Conservation (phyloP, 2,888 invertebrate genomes). For the Busseola fusca region DNA sequence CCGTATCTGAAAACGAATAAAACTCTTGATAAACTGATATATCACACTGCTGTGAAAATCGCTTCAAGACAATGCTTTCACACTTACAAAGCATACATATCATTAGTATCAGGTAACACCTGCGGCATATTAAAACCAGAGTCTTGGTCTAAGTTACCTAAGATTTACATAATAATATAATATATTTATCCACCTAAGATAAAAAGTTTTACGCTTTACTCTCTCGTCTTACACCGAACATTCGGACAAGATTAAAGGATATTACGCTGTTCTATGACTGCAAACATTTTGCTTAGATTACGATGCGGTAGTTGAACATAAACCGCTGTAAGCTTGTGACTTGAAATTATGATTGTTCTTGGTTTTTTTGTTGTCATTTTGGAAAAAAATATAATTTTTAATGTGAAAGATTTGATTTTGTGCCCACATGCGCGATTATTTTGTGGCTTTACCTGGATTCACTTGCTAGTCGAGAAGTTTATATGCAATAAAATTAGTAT, state of each 20-base stretch:
- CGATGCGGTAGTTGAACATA: constrained; percentile 10
- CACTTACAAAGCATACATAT: neutral
- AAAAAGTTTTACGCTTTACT: constrained; percentile 1
- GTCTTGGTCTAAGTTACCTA: neutral
- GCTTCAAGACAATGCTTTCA: neutral
- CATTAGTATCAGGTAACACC: neutral
- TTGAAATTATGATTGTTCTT: constrained; percentile 25
- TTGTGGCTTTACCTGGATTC: neutral
- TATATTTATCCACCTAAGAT: constrained; percentile 16
- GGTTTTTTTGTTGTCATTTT: neutral
- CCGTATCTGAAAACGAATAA: neutral
- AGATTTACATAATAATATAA: neutral
- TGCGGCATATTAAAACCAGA: neutral
- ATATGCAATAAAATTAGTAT: neutral
- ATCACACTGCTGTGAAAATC: neutral
- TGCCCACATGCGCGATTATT: neutral
- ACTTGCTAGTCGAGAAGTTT: neutral
- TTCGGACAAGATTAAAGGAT: constrained; percentile 47
- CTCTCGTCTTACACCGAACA: constrained; percentile 16
- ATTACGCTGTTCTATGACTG: constrained; percentile 32
- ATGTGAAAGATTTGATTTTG: constrained; percentile 7
- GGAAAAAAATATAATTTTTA: neutral
- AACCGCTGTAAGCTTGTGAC: constrained; percentile 28
- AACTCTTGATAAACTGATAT: neutral
- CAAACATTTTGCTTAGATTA: constrained; percentile 42